phyloP scores from a whole-genome alignment of 2,888 invertebrate genomes.

The Chymomyza procnemis region DNA sequence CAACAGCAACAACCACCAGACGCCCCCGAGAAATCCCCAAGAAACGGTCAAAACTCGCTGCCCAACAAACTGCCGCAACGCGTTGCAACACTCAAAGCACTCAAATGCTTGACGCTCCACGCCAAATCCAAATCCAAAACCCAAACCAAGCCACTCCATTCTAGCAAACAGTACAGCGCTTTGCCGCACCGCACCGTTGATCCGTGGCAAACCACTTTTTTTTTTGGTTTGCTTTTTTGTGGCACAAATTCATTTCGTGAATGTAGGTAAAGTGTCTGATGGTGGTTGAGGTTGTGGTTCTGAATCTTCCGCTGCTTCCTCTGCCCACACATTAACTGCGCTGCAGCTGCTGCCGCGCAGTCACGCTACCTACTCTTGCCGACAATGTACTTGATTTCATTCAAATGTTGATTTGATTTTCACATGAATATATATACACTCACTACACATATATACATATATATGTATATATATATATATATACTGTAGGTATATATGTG shows the following conservation, averaged over 20 bases:
- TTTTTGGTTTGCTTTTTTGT: neutral
- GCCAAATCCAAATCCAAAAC: neutral
- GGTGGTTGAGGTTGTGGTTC: neutral
- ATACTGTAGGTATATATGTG: no score
- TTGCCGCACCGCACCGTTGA: neutral
- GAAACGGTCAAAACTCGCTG: conserved; percentile 5
- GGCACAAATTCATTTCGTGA: conserved; percentile 11
- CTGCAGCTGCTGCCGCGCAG: neutral
- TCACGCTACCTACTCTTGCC: neutral
- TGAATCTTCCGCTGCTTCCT: neutral
- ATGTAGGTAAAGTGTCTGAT: conserved; percentile 37
- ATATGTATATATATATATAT: neutral
- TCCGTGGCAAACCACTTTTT: neutral
- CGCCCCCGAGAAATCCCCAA: conserved; percentile 3
- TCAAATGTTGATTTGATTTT: conserved; percentile 43
- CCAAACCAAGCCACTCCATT: neutral
- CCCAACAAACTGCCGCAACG: neutral
- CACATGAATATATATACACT: conserved; percentile 8
- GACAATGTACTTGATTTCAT: conserved; percentile 55
- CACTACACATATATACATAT: conserved; percentile 4
- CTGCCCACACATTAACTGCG: neutral
- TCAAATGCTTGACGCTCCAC: neutral
- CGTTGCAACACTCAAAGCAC: neutral
- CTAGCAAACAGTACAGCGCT: neutral
- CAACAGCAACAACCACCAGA: neutral